These are phyloP conservation scores for Watsonalla binaria DNA, from an alignment of 2,888 invertebrate species.

Conservation along the genomic window DNA sequence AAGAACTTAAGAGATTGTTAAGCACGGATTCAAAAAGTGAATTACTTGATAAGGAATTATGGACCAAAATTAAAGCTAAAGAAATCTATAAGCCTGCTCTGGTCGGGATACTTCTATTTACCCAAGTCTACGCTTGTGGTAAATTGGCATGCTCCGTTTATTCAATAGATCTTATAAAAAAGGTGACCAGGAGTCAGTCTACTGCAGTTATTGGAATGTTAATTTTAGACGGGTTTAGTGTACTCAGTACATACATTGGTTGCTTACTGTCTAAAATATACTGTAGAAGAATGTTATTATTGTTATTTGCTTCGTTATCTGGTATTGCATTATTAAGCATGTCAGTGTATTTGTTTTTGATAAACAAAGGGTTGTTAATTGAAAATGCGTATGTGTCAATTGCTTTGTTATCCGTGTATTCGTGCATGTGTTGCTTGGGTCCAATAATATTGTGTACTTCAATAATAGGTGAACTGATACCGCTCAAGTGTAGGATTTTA, in stretches of 20 bases:
- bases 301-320: neutral
- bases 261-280: constrained; percentile 12
- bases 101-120: constrained; percentile 5
- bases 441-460: neutral
- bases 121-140: constrained; percentile 20
- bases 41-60: constrained; percentile 1
- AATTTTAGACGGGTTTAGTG: constrained; percentile 23
- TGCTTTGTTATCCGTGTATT: neutral
- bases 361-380: neutral
- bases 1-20: constrained; percentile 13
- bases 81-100: constrained; percentile 21
- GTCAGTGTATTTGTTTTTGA: constrained; percentile 6
- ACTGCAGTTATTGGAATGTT: constrained; percentile 26
- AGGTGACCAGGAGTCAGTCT: constrained; percentile 14
- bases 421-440: neutral
- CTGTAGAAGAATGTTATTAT: constrained; percentile 8
- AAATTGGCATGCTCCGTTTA: constrained; percentile 21
- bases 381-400: constrained; percentile 1
- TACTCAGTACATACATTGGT: constrained; percentile 17
- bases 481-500: neutral
- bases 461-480: neutral
- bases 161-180: constrained; percentile 25
- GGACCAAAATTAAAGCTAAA: neutral
- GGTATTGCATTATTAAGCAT: neutral
- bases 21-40: constrained; percentile 11